Conservation (phyloP, 1,140 invertebrate genomes). For the Drosophila prosaltans region DNA sequence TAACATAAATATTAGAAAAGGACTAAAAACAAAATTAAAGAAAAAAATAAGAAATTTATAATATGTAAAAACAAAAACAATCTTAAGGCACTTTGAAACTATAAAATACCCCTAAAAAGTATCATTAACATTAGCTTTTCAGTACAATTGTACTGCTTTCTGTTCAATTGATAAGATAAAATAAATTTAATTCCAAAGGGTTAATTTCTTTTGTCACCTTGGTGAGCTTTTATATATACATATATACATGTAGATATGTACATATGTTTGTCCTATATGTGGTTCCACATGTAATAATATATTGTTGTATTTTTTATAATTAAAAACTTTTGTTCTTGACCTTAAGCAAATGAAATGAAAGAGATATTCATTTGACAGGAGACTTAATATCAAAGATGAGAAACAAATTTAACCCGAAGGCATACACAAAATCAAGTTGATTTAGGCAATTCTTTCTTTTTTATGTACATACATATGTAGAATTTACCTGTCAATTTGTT, state of each 20-base stretch:
- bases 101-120: no score
- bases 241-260: neutral
- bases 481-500: slow-evolving; percentile 33
- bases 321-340: slow-evolving; percentile 26
- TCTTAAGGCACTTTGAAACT: no score
- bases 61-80: no score
- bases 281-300: no score
- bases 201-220: neutral
- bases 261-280: neutral
- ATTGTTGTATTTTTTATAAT: slow-evolving; percentile 32
- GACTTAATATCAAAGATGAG: neutral
- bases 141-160: no score
- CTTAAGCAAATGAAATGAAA: neutral
- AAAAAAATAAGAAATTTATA: no score
- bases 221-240: no score
- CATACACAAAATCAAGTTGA: neutral
- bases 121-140: no score
- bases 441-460: slow-evolving; percentile 1
- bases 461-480: slow-evolving; percentile 23
- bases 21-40: no score
- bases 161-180: no score
- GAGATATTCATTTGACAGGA: slow-evolving; percentile 11
- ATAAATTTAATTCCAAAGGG: neutral
- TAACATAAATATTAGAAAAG: no score
- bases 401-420: neutral